Conservation (phyloP, 2,797 vertebrate genomes). For the Alouatta caraya region DNA sequence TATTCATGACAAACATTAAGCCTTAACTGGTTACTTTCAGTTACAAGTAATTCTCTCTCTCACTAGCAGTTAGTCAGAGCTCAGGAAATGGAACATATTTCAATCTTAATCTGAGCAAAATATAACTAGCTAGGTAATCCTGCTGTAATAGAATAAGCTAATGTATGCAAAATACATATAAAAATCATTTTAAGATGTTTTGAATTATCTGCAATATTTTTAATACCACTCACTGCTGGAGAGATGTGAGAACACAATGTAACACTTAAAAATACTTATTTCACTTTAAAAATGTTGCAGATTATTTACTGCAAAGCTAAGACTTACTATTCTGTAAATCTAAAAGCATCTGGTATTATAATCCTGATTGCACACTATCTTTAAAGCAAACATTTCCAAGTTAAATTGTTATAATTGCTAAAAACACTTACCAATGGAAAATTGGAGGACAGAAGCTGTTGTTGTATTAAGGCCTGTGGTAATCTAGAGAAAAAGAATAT, state of each 20-base stretch:
- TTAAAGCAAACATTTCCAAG: slow-evolving; percentile 42
- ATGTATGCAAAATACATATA: not conserved
- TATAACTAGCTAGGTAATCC: slow-evolving; percentile 1
- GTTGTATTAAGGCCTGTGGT: slow-evolving; percentile 94
- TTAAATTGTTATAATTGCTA: slow-evolving; percentile 35
- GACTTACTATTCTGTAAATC: not conserved
- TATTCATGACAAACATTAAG: slow-evolving; percentile 30
- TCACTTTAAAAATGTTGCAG: slow-evolving; percentile 35
- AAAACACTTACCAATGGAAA: slow-evolving; percentile 94
- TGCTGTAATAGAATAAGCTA: not conserved
- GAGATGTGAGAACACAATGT: not conserved
- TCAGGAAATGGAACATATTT: slow-evolving; percentile 50
- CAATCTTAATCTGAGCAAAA: slow-evolving; percentile 38
- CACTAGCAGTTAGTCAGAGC: not conserved
- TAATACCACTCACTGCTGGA: not conserved
- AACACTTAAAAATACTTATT: not conserved
- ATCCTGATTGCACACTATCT: not conserved
- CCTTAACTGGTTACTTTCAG: slow-evolving; percentile 31
- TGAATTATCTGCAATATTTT: not conserved
- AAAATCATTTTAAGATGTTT: not conserved
- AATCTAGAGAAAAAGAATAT: slow-evolving; percentile 84
- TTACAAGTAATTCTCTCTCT: not conserved
- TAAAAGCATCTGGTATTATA: slow-evolving; percentile 1
- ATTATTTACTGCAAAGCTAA: slow-evolving; percentile 22
- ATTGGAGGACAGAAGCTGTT: slow-evolving; percentile 96